These are phyloP conservation scores for Enteromius fasciolatus DNA, from an alignment of 2,797 vertebrate genomes.

Conservation along the genomic window DNA sequence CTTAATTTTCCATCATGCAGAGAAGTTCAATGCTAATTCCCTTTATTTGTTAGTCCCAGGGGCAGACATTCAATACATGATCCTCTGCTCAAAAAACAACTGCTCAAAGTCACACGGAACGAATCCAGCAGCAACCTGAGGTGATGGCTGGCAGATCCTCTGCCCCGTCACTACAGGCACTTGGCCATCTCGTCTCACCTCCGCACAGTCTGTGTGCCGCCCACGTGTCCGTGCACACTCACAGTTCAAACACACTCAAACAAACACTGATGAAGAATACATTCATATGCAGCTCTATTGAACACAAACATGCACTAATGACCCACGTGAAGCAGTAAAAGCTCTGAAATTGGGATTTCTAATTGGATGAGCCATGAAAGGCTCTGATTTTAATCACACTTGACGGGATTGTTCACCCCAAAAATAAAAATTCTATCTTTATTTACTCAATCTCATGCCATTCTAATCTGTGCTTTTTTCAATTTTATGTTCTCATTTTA, in stretches of 20 bases:
- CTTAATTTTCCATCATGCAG: constrained; percentile 22
- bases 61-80: constrained; percentile 31
- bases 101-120: neutral
- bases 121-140: neutral
- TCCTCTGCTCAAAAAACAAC: constrained; percentile 9
- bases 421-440: neutral
- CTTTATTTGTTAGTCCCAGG: constrained; percentile 31
- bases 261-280: neutral
- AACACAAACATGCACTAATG: constrained; percentile 5
- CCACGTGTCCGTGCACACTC: constrained; percentile 34
- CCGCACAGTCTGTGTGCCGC: constrained; percentile 33
- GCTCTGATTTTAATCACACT: neutral
- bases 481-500: neutral
- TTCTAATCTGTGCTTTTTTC: neutral
- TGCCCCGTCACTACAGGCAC: constrained; percentile 6
- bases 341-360: neutral
- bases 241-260: constrained; percentile 5
- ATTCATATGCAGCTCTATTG: neutral
- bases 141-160: constrained; percentile 19
- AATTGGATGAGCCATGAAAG: neutral
- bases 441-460: neutral
- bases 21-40: constrained; percentile 23
- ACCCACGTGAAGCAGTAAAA: neutral
- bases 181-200: constrained; percentile 9
- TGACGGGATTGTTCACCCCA: neutral